phyloP scores from a whole-genome alignment of 2,888 invertebrate species.

The Corythucha ciliata region DNA sequence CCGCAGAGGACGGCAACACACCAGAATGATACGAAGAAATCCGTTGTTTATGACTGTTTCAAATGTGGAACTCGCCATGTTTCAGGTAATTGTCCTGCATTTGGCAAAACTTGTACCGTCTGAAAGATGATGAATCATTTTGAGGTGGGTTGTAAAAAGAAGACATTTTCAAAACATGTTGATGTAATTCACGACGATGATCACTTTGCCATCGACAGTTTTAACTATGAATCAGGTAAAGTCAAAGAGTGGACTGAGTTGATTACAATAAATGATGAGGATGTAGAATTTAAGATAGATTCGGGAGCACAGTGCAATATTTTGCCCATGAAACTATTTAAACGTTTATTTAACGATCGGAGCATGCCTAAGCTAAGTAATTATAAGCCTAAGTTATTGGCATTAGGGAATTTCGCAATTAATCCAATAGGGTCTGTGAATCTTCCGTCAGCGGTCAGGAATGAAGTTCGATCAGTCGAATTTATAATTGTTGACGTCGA shows the following conservation, averaged over 20 bases:
- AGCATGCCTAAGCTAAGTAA: not conserved
- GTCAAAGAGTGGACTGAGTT: constrained; percentile 14
- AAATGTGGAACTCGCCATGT: constrained; percentile 26
- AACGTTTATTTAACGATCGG: constrained; percentile 1
- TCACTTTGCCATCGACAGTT: not conserved
- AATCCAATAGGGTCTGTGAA: too few species aligned
- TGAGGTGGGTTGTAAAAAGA: constrained; percentile 8
- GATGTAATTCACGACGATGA: not conserved
- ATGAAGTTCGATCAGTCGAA: not conserved
- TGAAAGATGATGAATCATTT: constrained; percentile 28
- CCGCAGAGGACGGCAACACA: too few species aligned
- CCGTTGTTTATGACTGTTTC: constrained; percentile 21
- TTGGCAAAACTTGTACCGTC: constrained; percentile 22
- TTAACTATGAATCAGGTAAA: not conserved
- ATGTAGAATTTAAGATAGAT: constrained; percentile 18
- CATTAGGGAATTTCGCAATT: constrained; percentile 4
- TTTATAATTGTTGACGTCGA: constrained; percentile 5
- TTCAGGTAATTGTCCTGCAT: constrained; percentile 26
- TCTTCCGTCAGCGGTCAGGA: not conserved
- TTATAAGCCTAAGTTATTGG: not conserved
- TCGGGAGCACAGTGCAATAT: constrained; percentile 20
- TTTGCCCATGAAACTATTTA: constrained; percentile 16
- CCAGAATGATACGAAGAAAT: too few species aligned
- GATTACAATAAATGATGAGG: constrained; percentile 1
- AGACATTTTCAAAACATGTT: not conserved